Evolutionary conservation across 2,888 invertebrate genomes (phyloP), one percentile per base, ranked within the genome.

Genomic region (Heteromyza rotundicornis): DNA sequence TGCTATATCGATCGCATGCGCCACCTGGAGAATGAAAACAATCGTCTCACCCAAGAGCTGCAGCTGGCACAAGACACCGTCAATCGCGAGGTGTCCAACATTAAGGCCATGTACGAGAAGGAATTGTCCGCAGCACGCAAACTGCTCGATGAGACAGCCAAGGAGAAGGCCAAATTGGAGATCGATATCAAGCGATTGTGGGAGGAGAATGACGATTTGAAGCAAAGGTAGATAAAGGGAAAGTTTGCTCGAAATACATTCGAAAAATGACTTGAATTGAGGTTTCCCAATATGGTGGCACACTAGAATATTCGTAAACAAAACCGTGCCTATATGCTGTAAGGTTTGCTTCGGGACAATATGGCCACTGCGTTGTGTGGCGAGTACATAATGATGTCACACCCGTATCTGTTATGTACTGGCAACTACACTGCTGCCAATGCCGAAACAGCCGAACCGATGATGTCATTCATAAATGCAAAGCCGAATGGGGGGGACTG

Each of bases 1-100:
- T 90, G 90, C 62, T 99, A 98, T 81, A 99, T 99, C 78, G 98
- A 99, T 78, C 90, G 90, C 78, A 96, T 97, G 60, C 89, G 98
- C 61, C 90, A 91, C 77, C 86, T 99, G 75, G 98, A 99, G 84
- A 86, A 87, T 64, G 98, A 99, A 84, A 99, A 99, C 84, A 90
- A 88, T 44, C 89, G 92, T 3, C 86, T 97, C 56, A 89, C 89
- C 59, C 88, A 92, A 70, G 94, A 95, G 84, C 88, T 96, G 63
- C 91, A 91, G 77, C 88, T 90, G 57, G 88, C 89, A 71, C 90
- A 96, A 84, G 96, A 97, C 84, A 92, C 90, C 60, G 89, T 92
- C 74, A 92, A 91, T 69, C 88, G 95, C 72, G 97, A 96, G 85
- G 92, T 95, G 47, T 90, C 92, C 54, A 94, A 90, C 76, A 91